Evolutionary conservation across 2,888 invertebrate species (phyloP).

Genomic region (Protula sp.): DNA sequence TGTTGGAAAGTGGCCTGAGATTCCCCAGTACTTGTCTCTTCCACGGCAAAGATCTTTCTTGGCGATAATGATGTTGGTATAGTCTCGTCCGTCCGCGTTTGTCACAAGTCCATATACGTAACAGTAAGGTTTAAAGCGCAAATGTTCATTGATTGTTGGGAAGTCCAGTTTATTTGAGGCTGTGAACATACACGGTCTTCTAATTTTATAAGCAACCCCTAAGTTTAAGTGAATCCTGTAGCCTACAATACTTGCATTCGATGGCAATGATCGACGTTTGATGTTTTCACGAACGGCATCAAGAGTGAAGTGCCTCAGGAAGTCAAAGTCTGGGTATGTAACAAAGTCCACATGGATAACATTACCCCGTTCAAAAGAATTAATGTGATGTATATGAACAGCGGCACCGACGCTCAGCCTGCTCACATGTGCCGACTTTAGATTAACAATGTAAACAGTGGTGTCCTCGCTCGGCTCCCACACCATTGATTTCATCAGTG

Average conservation of each 20-base stretch:
- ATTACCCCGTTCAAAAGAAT: slow-evolving; percentile 34
- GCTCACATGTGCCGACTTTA: slow-evolving; percentile 28
- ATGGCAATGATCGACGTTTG: slow-evolving; percentile 29
- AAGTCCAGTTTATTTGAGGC: slow-evolving; percentile 34
- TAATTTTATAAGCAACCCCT: too few species aligned
- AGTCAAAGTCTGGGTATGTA: slow-evolving; percentile 9
- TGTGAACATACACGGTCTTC: slow-evolving; percentile 17
- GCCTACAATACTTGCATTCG: slow-evolving; percentile 32
- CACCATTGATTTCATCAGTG: slow-evolving; percentile 37
- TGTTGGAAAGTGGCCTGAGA: slow-evolving; percentile 32
- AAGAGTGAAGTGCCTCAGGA: slow-evolving; percentile 25
- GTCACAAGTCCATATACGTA: slow-evolving; percentile 40
- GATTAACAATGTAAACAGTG: slow-evolving; percentile 31
- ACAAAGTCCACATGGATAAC: slow-evolving; percentile 32
- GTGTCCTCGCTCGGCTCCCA: slow-evolving; percentile 32
- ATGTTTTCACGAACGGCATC: slow-evolving; percentile 26
- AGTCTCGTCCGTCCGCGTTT: slow-evolving; percentile 30
- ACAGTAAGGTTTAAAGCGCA: slow-evolving; percentile 35
- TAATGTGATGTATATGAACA: slow-evolving; percentile 45
- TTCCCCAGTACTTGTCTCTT: slow-evolving; percentile 29
- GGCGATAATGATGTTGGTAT: slow-evolving; percentile 34
- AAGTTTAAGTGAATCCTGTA: slow-evolving; percentile 30
- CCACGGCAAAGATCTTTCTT: slow-evolving; percentile 39
- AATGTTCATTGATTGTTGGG: slow-evolving; percentile 42
- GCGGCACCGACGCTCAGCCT: slow-evolving; percentile 29